These are phyloP conservation scores for Noctilio leporinus DNA, from an alignment of 2,113 vertebrate species.

Conservation along the genomic window DNA sequence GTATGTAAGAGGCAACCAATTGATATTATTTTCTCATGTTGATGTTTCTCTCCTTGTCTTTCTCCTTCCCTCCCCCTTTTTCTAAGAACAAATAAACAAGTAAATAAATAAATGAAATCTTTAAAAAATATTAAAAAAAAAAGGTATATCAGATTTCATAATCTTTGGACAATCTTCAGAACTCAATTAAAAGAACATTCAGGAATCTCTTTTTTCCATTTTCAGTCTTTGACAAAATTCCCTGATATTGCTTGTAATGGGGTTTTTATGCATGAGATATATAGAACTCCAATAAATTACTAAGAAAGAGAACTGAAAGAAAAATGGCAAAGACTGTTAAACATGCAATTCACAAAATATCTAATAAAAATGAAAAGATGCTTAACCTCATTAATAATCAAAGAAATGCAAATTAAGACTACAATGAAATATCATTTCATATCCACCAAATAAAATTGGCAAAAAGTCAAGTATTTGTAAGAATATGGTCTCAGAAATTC, in stretches of 20 bases:
- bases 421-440: background rate
- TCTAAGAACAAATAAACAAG: too few species aligned
- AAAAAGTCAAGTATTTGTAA: background rate
- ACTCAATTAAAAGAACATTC: background rate
- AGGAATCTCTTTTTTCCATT: background rate
- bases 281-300: background rate
- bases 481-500: background rate
- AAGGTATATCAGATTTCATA: background rate
- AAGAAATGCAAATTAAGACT: background rate
- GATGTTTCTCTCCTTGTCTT: too few species aligned
- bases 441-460: background rate
- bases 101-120: too few species aligned
- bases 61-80: too few species aligned
- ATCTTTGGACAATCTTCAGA: background rate
- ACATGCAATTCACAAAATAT: background rate
- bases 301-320: background rate
- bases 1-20: too few species aligned
- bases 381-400: background rate
- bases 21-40: too few species aligned
- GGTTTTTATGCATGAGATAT: background rate
- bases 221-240: background rate
- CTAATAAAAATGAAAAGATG: background rate
- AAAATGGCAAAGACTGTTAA: background rate
- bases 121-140: background rate
- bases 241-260: background rate